A percentile compares a stretch with the other conserved stretches of the same genome.
Evolutionary conservation across 2,888 invertebrate species (phyloP).

Genomic region (Lasioglossum pauxillum): DNA sequence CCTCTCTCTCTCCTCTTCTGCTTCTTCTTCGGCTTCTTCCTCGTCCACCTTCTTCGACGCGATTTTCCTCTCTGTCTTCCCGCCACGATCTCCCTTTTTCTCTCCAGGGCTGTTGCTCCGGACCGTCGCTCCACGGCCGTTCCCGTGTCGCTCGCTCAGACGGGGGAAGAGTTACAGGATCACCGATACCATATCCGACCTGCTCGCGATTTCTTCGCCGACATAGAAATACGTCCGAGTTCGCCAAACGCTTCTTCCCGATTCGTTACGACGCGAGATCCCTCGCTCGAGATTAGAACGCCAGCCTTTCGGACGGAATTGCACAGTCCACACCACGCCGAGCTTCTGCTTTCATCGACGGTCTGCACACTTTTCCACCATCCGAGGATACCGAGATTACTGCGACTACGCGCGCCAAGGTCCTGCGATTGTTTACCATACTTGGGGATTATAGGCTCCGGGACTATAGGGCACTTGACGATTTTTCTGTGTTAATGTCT

Average conservation of each 20-base stretch:
- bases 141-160: conserved; percentile 37
- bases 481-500: neutral
- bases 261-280: conserved; percentile 35
- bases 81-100: conserved; percentile 42
- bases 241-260: conserved; percentile 41
- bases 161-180: conserved; percentile 61
- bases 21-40: neutral
- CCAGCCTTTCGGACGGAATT: conserved; percentile 24
- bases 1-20: neutral
- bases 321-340: neutral
- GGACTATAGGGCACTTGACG: neutral
- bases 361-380: conserved; percentile 15
- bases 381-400: neutral
- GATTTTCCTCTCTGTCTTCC: conserved; percentile 12
- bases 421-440: neutral
- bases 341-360: neutral
- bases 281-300: conserved; percentile 39
- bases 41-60: neutral
- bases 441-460: neutral
- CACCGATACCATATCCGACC: conserved; percentile 65
- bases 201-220: conserved; percentile 52
- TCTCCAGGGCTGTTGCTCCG: conserved; percentile 41
- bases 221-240: conserved; percentile 46
- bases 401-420: neutral
- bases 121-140: conserved; percentile 50